These are phyloP conservation scores for Minunthozetes semirufus DNA, from an alignment of 2,888 invertebrate genomes.

Conservation along the genomic window DNA sequence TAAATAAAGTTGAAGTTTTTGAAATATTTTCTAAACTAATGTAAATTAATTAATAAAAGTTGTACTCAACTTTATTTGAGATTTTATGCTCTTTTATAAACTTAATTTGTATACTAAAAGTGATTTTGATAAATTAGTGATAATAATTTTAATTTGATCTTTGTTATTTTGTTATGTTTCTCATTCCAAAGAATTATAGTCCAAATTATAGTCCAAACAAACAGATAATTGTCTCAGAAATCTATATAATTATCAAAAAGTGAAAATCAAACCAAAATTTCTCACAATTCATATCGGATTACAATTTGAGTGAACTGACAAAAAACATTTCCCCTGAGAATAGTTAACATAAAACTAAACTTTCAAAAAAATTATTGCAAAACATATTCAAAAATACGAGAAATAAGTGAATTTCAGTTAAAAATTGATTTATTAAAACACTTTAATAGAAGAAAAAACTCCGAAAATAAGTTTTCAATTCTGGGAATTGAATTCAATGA, in stretches of 20 bases:
- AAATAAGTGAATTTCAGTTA: background rate
- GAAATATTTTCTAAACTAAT: too few relatives aligned
- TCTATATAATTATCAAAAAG: background rate
- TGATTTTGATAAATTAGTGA: too few relatives aligned
- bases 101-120: too few relatives aligned
- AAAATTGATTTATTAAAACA: background rate
- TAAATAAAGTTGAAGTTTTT: too few relatives aligned
- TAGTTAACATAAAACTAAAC: background rate
- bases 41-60: too few relatives aligned
- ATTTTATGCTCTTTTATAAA: too few relatives aligned
- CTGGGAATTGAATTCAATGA: background rate
- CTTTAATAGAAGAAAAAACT: background rate
- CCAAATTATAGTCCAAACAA: background rate
- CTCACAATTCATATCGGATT: background rate
- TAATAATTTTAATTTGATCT: too few relatives aligned
- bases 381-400: background rate
- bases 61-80: too few relatives aligned
- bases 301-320: background rate
- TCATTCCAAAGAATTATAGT: too few relatives aligned
- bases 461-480: background rate
- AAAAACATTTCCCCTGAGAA: background rate
- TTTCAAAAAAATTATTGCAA: background rate
- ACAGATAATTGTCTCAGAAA: background rate
- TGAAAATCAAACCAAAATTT: background rate
- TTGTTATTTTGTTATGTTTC: too few relatives aligned